Evolutionary conservation across 2,797 vertebrate genomes (phyloP).

Genomic region (Tinamus major): DNA sequence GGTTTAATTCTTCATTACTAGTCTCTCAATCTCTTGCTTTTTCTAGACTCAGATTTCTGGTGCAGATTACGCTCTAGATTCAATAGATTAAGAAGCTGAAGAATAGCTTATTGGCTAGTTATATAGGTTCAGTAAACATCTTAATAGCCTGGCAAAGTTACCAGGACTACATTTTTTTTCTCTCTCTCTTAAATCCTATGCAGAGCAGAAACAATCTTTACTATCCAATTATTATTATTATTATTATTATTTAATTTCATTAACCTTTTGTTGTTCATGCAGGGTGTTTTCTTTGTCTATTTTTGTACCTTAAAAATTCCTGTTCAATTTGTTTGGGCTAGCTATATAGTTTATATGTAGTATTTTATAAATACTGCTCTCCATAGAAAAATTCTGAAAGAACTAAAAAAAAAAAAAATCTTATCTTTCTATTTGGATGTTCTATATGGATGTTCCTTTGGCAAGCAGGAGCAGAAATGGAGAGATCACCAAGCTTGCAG

Average conservation of each 20-base stretch:
- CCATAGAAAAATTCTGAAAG: not conserved
- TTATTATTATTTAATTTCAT: not conserved
- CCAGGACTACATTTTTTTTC: not conserved
- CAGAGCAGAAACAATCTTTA: not conserved
- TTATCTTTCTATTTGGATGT: not conserved
- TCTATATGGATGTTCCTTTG: not conserved
- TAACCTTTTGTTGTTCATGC: not conserved
- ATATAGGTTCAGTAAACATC: not conserved
- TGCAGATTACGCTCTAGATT: not conserved
- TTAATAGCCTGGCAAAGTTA: not conserved
- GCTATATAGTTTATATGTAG: not conserved
- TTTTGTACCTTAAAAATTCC: not conserved
- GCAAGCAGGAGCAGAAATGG: not conserved
- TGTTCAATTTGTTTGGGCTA: not conserved
- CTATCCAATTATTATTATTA: not conserved
- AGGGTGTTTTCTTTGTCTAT: too few relatives aligned
- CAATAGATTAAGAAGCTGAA: not conserved
- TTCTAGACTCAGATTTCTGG: not conserved
- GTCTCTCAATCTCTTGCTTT: not conserved
- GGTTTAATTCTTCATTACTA: not conserved
- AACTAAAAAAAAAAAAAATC: not conserved
- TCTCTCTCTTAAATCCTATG: not conserved
- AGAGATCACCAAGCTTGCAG: not conserved
- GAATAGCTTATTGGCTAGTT: not conserved
- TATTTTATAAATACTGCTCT: not conserved